Conservation (phyloP, 2,113 vertebrate genomes). For the Mohoua ochrocephala region DNA sequence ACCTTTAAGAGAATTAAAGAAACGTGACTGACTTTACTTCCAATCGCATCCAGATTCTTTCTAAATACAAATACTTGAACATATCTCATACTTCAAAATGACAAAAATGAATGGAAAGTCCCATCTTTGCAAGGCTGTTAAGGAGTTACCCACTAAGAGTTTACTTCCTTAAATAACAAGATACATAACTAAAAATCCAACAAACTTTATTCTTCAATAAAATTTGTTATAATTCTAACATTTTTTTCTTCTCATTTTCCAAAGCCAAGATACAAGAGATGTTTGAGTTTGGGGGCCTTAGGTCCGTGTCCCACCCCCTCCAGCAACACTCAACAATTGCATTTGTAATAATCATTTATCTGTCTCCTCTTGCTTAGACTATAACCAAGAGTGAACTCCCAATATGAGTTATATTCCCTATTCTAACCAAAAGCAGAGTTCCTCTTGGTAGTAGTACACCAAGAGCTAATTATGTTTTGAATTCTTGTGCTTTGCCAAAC, state of each 20-base stretch:
- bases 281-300: background rate
- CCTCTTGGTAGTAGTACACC: background rate
- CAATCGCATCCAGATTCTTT: background rate
- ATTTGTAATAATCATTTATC: background rate
- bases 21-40: background rate
- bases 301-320: rapidly evolving
- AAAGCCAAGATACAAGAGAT: background rate
- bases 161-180: background rate
- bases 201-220: background rate
- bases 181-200: background rate
- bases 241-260: background rate
- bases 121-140: background rate
- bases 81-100: background rate
- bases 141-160: background rate
- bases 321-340: background rate
- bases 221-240: background rate
- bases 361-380: background rate
- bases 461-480: background rate
- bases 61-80: background rate
- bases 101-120: background rate
- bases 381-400: background rate
- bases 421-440: background rate
- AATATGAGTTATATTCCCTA: background rate
- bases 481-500: background rate
- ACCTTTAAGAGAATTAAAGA: constrained; percentile 63